Conservation (phyloP, 2,888 invertebrate species). For the Perizoma flavofasciatum region DNA sequence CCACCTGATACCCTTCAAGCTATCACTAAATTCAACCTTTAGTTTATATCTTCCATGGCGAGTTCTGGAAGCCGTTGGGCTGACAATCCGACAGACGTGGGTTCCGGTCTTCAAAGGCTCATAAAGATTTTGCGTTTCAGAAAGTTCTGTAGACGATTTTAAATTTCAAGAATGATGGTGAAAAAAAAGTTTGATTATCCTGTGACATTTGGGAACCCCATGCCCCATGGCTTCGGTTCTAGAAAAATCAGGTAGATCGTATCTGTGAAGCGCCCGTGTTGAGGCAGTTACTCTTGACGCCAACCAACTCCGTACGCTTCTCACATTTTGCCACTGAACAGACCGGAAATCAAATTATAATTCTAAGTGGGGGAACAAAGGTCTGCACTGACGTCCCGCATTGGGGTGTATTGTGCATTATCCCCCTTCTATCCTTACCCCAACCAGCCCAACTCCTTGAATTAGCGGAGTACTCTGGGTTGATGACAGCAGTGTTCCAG, state of each 20-base stretch:
- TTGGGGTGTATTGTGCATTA: too few species aligned
- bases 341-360: too few species aligned
- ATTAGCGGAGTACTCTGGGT: too few species aligned
- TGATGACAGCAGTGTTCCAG: too few species aligned
- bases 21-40: slow-evolving; percentile 6
- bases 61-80: not conserved
- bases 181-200: not conserved
- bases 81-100: slow-evolving; percentile 1
- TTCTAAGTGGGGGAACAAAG: too few species aligned
- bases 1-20: not conserved
- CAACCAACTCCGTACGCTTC: slow-evolving; percentile 81
- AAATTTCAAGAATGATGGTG: too few species aligned
- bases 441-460: too few species aligned
- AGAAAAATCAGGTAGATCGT: slow-evolving; percentile 80
- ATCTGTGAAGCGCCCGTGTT: slow-evolving; percentile 78
- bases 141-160: not conserved
- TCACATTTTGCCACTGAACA: slow-evolving; percentile 55
- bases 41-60: slow-evolving; percentile 1
- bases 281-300: slow-evolving; percentile 77
- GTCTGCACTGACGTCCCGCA: too few species aligned
- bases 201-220: slow-evolving; percentile 75
- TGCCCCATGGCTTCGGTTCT: slow-evolving; percentile 72
- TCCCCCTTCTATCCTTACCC: too few species aligned
- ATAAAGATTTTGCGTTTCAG: slow-evolving; percentile 11
- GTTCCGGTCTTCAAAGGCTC: slow-evolving; percentile 1